phyloP scores from a whole-genome alignment of 1,140 invertebrate genomes.

The Lepidotrigona ventralis region DNA sequence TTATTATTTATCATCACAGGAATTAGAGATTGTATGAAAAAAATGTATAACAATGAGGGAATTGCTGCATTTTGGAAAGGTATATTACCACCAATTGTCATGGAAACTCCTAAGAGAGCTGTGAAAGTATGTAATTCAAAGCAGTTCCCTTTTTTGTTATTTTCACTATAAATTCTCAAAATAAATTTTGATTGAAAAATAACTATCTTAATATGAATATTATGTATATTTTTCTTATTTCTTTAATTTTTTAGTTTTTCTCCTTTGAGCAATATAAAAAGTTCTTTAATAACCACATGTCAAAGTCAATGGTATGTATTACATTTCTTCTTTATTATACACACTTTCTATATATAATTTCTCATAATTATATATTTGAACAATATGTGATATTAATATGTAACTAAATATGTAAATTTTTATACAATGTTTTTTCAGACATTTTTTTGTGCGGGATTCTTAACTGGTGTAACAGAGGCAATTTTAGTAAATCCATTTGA shows the following conservation, averaged over 20 bases:
- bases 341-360: neutral
- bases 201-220: neutral
- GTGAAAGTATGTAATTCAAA: constrained; percentile 84
- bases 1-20: constrained; percentile 77
- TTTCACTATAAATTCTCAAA: neutral
- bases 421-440: constrained; percentile 81
- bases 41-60: constrained; percentile 93
- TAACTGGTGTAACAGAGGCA: constrained; percentile 92
- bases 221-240: neutral
- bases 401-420: neutral
- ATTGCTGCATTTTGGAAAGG: constrained; percentile 93
- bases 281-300: constrained; percentile 86
- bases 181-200: neutral
- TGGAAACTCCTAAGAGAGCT: constrained; percentile 96
- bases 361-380: neutral
- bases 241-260: constrained; percentile 85
- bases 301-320: constrained; percentile 86
- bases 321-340: neutral
- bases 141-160: neutral
- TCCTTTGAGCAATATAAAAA: constrained; percentile 96
- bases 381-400: neutral
- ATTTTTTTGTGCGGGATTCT: constrained; percentile 91
- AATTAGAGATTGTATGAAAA: constrained; percentile 91
- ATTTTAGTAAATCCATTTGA: constrained; percentile 96
- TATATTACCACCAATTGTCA: constrained; percentile 93